A percentile compares a stretch with the other conserved stretches of the same genome.
Conservation (phyloP, 2,797 vertebrate species). For the Odontamblyopus rebecca region DNA sequence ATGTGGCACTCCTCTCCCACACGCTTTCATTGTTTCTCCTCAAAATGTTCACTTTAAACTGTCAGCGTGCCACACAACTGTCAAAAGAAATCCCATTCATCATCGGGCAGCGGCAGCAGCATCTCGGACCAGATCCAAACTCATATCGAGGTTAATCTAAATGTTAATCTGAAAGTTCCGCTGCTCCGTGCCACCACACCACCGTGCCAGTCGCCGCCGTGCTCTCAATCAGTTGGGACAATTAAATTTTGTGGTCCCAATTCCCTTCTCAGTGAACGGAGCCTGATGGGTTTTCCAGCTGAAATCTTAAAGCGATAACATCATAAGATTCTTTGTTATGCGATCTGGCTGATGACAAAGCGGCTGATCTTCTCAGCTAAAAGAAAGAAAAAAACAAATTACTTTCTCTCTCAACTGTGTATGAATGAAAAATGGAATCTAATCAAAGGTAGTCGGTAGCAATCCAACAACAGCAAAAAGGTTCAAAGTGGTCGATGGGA, state of each 20-base stretch:
- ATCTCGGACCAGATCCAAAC: conserved; percentile 23
- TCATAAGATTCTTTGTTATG: conserved; percentile 6
- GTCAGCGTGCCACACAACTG: conserved; percentile 37
- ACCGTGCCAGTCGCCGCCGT: conserved; percentile 4
- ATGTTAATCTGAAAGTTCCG: conserved; percentile 39
- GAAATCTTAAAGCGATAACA: conserved; percentile 7
- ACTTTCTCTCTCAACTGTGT: not conserved
- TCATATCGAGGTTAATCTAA: conserved; percentile 45
- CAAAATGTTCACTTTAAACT: conserved; percentile 32
- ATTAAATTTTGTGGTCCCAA: conserved; percentile 29
- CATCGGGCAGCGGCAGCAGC: conserved; percentile 22
- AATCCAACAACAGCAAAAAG: not conserved
- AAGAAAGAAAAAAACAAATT: not conserved
- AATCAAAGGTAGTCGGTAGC: not conserved
- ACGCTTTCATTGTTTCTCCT: conserved; percentile 25
- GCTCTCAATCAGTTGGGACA: conserved; percentile 28
- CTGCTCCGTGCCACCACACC: conserved; percentile 15
- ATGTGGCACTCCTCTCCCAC: conserved; percentile 7
- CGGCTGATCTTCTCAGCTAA: not conserved
- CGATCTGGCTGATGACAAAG: not conserved
- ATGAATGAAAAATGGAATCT: not conserved
- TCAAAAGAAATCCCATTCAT: conserved; percentile 38
- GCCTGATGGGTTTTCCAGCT: conserved; percentile 14
- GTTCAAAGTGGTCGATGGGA: not conserved
- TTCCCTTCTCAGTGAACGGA: conserved; percentile 17